These are phyloP conservation scores for Edolisoma coerulescens DNA, from an alignment of 2,113 vertebrate genomes.

Conservation along the genomic window DNA sequence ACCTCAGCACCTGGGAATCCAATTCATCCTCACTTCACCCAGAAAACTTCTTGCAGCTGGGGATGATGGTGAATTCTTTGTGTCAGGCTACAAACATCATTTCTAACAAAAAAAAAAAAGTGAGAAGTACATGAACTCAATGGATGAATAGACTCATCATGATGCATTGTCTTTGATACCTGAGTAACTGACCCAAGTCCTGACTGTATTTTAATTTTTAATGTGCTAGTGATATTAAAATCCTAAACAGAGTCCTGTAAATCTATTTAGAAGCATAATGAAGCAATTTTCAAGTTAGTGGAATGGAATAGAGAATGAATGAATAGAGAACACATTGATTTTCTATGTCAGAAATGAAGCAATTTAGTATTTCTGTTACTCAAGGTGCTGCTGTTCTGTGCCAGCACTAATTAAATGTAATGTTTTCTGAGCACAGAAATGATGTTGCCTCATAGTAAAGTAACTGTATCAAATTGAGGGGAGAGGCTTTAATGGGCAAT, in stretches of 20 bases:
- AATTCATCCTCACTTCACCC: neutral
- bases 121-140: neutral
- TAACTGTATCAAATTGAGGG: neutral
- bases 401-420: constrained; percentile 54
- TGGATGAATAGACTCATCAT: neutral
- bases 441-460: neutral
- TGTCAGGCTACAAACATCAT: neutral
- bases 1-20: neutral
- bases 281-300: constrained; percentile 25
- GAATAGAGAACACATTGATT: constrained; percentile 33
- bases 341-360: constrained; percentile 51
- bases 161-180: neutral
- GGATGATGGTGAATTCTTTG: neutral
- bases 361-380: constrained; percentile 20
- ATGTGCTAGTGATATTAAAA: neutral
- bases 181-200: neutral
- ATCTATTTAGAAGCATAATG: constrained; percentile 47
- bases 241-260: constrained; percentile 38
- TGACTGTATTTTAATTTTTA: constrained; percentile 45
- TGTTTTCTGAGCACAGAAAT: constrained; percentile 43
- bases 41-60: neutral
- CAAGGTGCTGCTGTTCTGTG: neutral
- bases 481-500: neutral
- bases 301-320: neutral
- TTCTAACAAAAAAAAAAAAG: neutral